A percentile compares a stretch with the other conserved stretches of the same genome.
These are phyloP conservation scores for Mesaphorura yosii DNA, from an alignment of 1,140 invertebrate genomes.

Conservation along the genomic window DNA sequence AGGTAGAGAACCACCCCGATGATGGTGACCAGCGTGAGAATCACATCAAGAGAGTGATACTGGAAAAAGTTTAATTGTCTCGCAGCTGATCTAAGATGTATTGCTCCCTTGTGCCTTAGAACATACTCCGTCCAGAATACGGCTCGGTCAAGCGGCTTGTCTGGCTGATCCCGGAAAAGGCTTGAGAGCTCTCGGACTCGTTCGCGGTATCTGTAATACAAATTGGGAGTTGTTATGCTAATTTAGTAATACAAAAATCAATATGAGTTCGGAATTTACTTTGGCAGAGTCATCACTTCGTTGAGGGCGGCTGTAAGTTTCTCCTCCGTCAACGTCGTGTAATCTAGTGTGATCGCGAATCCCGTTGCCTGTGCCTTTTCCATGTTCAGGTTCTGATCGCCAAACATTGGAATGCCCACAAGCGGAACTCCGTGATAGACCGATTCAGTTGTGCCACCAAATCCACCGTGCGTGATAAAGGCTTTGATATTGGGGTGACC, in stretches of 20 bases:
- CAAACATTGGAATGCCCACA: slow-evolving; percentile 31
- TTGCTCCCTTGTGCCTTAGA: slow-evolving; percentile 36
- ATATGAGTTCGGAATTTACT: too few species aligned
- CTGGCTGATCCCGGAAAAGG: slow-evolving; percentile 45
- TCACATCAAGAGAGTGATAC: slow-evolving; percentile 43
- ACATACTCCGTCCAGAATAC: slow-evolving; percentile 52
- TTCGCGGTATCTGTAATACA: slow-evolving; percentile 35
- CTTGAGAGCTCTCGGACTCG: slow-evolving; percentile 42
- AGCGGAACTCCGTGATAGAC: slow-evolving; percentile 36
- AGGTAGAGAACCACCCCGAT: too few species aligned
- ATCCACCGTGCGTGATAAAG: slow-evolving; percentile 39
- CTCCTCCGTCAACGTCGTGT: slow-evolving; percentile 24
- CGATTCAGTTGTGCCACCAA: slow-evolving; percentile 35
- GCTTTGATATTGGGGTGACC: slow-evolving; percentile 31
- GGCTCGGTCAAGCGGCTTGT: slow-evolving; percentile 43
- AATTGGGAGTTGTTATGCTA: background rate
- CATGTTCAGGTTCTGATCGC: slow-evolving; percentile 32
- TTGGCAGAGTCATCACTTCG: slow-evolving; percentile 9
- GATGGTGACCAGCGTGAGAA: too few species aligned
- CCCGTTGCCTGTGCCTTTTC: slow-evolving; percentile 25
- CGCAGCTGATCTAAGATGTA: slow-evolving; percentile 40
- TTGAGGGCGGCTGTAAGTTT: slow-evolving; percentile 29
- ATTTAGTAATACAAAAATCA: background rate
- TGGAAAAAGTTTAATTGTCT: slow-evolving; percentile 41
- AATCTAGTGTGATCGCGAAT: slow-evolving; percentile 31